Evolutionary conservation across 2,797 vertebrate genomes (phyloP), one percentile per base, ranked within the genome.

Genomic region (Phaenicophaeus curvirostris): DNA sequence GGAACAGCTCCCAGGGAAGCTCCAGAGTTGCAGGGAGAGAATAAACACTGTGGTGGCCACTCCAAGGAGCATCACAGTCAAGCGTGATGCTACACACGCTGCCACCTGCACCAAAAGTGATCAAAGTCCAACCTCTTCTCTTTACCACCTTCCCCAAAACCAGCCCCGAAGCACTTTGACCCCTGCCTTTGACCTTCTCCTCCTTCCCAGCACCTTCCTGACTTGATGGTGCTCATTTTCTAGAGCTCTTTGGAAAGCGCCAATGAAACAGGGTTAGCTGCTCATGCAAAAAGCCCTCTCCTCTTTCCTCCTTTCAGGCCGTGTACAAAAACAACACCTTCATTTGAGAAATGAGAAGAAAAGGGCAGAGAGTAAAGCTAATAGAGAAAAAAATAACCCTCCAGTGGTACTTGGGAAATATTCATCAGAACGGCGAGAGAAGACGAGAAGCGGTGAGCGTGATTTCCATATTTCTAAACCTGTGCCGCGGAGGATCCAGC

Each of bases 391-490:
- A n/a, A 50, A 11, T 8, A 87, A 63, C 24, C 5, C 13, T 89
- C 48, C 48, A 58, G 9, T 0, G 1, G 7, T 33, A 61, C 78
- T 48, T 81, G 73, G 71, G 76, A 79, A 96, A 71, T 51, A 90
- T 58, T 73, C 63, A 67, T 41, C 85, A 48, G 71, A 90, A 85
- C 6, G 8, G 83, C 14, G 4, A 78, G 79, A 77, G 51, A 42
- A 87, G 88, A 92, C 27, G 59, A 85, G 92, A 96, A 95, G 67
- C 77, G 91, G 86, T 3, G 3, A 96, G 50, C 9, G 7, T 27
- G 9, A 89, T 88, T 97, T 97, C 89, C 90, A 69, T 93, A 95
- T 96, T 85, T 94, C 91, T 94, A 95, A 87, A 55, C 89, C 54
- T 11, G 1, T 2, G 30, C 87, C 53, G 74, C 20, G 8, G 82